Percentiles rank a stretch among this genome's conserved stretches.
phyloP scores from a whole-genome alignment of 2,797 vertebrate genomes.

The Mormyrus proboscirostris region DNA sequence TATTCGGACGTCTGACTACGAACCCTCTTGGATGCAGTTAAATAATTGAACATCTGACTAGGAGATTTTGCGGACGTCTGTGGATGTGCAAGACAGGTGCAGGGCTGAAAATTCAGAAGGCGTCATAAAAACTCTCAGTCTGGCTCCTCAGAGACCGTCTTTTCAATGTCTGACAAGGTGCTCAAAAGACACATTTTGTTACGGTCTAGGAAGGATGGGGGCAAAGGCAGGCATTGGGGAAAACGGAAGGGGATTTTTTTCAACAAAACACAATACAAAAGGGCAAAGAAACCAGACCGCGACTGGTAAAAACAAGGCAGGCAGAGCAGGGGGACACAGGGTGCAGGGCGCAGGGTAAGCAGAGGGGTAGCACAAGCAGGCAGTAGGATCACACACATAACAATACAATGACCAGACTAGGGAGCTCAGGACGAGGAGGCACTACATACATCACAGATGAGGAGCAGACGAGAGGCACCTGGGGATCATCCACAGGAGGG shows the following conservation, averaged over 20 bases:
- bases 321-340: not conserved
- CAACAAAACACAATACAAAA: not conserved
- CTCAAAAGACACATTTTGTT: not conserved
- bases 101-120: not conserved
- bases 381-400: too few species aligned
- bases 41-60: not conserved
- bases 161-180: not conserved
- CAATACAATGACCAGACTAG: too few species aligned
- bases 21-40: not conserved
- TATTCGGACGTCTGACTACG: not conserved
- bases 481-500: too few species aligned
- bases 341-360: too few species aligned
- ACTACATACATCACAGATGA: too few species aligned
- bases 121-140: not conserved
- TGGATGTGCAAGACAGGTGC: not conserved
- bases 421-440: too few species aligned
- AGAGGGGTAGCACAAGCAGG: too few species aligned
- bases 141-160: not conserved
- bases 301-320: not conserved
- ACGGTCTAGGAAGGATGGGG: too few species aligned
- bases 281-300: not conserved
- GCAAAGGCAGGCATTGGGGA: too few species aligned
- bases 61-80: not conserved
- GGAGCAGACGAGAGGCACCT: too few species aligned
- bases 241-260: too few species aligned